These are phyloP conservation scores for Heterodera schachtii DNA, from an alignment of 1,140 invertebrate genomes.

Conservation along the genomic window DNA sequence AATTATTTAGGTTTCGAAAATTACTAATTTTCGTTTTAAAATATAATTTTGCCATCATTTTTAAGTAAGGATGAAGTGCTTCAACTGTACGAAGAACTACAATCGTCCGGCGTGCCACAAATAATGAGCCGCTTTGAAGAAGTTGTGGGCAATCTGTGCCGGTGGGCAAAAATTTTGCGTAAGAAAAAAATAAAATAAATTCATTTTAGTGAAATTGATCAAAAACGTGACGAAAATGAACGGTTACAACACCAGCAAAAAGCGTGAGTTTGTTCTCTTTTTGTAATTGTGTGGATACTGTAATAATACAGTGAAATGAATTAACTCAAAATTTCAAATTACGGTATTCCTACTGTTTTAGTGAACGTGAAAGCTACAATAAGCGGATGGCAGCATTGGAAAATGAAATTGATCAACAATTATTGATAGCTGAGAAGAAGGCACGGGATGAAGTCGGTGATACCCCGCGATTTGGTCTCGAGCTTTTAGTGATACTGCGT, in stretches of 20 bases:
- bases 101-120: constrained; percentile 64
- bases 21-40: constrained; percentile 16
- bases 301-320: no score
- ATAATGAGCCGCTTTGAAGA: constrained; percentile 67
- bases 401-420: constrained; percentile 72
- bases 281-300: no score
- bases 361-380: constrained; percentile 69
- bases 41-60: constrained; percentile 7
- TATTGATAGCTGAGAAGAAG: constrained; percentile 67
- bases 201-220: constrained; percentile 61
- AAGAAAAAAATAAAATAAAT: not conserved
- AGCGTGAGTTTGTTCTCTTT: constrained; percentile 51
- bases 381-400: constrained; percentile 68
- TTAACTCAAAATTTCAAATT: no score
- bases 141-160: constrained; percentile 67
- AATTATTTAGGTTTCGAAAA: not conserved
- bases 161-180: constrained; percentile 18
- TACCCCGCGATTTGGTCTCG: not conserved
- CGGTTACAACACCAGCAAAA: constrained; percentile 66
- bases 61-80: constrained; percentile 67
- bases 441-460: constrained; percentile 65
- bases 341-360: constrained; percentile 34
- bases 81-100: constrained; percentile 68
- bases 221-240: constrained; percentile 66
- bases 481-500: no score